phyloP scores from a whole-genome alignment of 2,797 vertebrate genomes.

The Pangasius krempfi region DNA sequence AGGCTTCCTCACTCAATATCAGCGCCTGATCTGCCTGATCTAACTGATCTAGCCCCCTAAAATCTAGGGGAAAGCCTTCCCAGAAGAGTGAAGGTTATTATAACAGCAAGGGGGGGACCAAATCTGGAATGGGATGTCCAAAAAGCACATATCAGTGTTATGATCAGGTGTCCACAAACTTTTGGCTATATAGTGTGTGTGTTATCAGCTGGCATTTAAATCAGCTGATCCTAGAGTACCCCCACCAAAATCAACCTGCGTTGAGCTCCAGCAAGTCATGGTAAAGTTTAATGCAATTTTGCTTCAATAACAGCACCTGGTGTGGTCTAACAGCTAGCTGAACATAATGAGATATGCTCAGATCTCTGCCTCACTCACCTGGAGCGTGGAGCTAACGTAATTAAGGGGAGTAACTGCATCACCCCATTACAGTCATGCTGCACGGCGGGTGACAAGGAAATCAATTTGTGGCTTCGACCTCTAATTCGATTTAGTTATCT shows the following conservation, averaged over 20 bases:
- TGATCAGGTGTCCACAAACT: background rate
- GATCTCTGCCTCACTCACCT: background rate
- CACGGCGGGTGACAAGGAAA: conserved; percentile 38
- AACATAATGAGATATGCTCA: conserved; percentile 33
- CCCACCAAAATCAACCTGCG: background rate
- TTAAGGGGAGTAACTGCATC: conserved; percentile 36
- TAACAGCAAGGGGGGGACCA: background rate
- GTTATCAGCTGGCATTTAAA: conserved; percentile 5
- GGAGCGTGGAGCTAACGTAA: conserved; percentile 32
- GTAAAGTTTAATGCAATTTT: conserved; percentile 18
- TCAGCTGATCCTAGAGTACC: background rate
- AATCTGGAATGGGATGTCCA: background rate
- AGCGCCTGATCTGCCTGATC: background rate
- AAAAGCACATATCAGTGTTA: background rate
- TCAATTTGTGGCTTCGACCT: conserved; percentile 37
- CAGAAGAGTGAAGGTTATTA: background rate
- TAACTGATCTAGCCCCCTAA: background rate
- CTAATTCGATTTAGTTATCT: conserved; percentile 51
- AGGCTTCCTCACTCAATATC: background rate
- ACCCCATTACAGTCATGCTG: conserved; percentile 35
- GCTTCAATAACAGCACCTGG: conserved; percentile 38
- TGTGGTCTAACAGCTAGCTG: conserved; percentile 35
- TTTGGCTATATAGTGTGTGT: background rate
- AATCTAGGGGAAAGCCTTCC: background rate
- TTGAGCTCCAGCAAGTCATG: background rate